A percentile compares a stretch with the other conserved stretches of the same genome.
These are phyloP conservation scores for Macaria notata DNA, from an alignment of 2,888 invertebrate species.

Conservation along the genomic window DNA sequence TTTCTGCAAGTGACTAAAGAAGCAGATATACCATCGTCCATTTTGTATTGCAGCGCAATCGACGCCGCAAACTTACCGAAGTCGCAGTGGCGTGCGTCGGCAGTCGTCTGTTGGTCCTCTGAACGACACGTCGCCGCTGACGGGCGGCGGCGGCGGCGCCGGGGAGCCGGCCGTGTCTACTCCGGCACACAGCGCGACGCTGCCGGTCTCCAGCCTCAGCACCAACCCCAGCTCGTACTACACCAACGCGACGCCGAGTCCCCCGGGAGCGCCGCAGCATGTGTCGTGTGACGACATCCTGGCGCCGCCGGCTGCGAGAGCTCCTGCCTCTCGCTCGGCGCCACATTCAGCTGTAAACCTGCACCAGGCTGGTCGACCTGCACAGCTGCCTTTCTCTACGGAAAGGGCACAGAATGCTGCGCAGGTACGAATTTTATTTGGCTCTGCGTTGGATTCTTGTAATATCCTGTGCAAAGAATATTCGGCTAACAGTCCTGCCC, in stretches of 20 bases:
- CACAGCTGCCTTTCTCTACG: constrained; percentile 57
- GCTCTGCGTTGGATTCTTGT: background rate
- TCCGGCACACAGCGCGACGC: constrained; percentile 72
- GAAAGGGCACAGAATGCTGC: constrained; percentile 54
- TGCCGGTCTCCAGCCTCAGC: constrained; percentile 80
- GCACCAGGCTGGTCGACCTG: constrained; percentile 69
- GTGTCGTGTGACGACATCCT: constrained; percentile 76
- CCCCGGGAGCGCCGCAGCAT: constrained; percentile 74
- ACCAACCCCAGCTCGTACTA: constrained; percentile 82
- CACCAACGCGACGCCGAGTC: constrained; percentile 83
- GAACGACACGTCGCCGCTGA: constrained; percentile 78
- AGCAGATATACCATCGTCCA: background rate
- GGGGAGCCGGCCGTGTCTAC: constrained; percentile 73
- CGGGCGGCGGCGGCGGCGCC: constrained; percentile 54
- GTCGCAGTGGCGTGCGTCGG: constrained; percentile 82
- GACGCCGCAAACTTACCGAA: constrained; percentile 83
- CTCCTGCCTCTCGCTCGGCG: constrained; percentile 72
- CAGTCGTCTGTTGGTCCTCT: constrained; percentile 84
- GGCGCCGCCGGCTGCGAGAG: constrained; percentile 53
- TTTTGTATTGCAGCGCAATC: constrained; percentile 80
- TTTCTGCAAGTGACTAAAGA: no score
- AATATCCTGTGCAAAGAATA: no score
- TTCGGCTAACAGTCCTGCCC: no score
- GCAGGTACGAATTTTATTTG: constrained; percentile 20
- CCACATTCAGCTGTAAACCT: constrained; percentile 76